A percentile compares a stretch with the other conserved stretches of the same genome.
Conservation (phyloP, 2,888 invertebrate genomes). For the Eupithecia subumbrata region DNA sequence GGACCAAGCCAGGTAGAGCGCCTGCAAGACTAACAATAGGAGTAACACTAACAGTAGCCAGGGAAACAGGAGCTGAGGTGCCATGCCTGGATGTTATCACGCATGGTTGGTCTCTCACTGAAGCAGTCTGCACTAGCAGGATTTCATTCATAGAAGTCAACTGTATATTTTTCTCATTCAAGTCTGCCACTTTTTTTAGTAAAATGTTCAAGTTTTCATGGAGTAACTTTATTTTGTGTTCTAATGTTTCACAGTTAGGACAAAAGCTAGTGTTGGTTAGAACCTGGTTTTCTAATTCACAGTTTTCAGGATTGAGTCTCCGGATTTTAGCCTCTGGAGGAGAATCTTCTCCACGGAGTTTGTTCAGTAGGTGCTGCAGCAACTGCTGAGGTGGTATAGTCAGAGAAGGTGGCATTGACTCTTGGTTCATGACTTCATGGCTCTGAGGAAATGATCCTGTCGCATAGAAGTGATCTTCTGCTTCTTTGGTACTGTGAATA, state of each 20-base stretch:
- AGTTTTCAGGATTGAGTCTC: conserved; percentile 69
- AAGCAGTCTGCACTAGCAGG: conserved; percentile 74
- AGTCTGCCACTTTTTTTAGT: conserved; percentile 74
- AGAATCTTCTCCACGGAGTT: conserved; percentile 68
- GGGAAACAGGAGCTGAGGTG: conserved; percentile 76
- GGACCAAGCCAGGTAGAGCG: conserved; percentile 73
- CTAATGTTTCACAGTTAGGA: conserved; percentile 70
- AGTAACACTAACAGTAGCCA: conserved; percentile 79
- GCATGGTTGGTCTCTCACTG: conserved; percentile 75
- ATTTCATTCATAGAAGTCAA: conserved; percentile 81
- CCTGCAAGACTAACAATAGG: conserved; percentile 78
- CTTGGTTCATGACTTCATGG: conserved; percentile 59
- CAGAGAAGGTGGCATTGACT: conserved; percentile 49
- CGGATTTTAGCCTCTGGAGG: conserved; percentile 77
- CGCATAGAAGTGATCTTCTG: conserved; percentile 87
- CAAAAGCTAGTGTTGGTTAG: conserved; percentile 62
- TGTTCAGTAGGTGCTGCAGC: conserved; percentile 57
- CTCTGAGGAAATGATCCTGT: conserved; percentile 85
- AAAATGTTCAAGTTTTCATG: conserved; percentile 80
- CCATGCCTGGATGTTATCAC: conserved; percentile 79
- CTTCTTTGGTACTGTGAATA: conserved; percentile 87
- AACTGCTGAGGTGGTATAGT: conserved; percentile 58
- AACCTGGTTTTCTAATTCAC: conserved; percentile 64
- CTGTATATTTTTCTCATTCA: conserved; percentile 77
- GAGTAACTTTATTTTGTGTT: conserved; percentile 74